Base-by-base conservation (phyloP, 2,113 vertebrate genomes). In the Ellobius talpinus region DNA sequence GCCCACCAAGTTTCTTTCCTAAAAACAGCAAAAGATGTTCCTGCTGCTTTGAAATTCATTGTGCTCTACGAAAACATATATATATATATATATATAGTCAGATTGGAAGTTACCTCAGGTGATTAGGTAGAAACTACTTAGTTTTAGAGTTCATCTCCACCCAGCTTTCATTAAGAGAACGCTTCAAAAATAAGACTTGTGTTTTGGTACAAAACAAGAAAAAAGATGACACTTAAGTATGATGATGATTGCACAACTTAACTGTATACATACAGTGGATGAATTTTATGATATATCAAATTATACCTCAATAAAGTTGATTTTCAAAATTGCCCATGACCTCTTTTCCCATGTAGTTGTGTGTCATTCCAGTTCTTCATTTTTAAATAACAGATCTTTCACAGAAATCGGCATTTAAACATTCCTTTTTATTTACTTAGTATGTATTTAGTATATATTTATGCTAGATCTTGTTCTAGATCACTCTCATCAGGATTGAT, bases 331-430 rank as follows among this genome's bases (percentile, higher is more conserved):
- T 74, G 3, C 42, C 17, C 47, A 31, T 84, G 42, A 89, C 55
- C 55, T 76, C 50, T 94, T 93, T 96, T 94, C 78, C 87, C 86
- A 89, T 93, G 96, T 97, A 58, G 7, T 88, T 73, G 16, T 96
- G n/a, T 97, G 74, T 89, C 5, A 1, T 94, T 92, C 47, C 14
- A 58, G 31, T 39, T 81, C 33, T 79, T 81, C 79, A 2, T 10
- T 63, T 84, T 63, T 84, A 42, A 42, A 63, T 63, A 29, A 90
- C 47, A 90, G 70, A 63, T 63, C 93, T 93, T 96, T 87, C 65
- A 65, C 68, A 85, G 39, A 78, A 91, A 92, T 72, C 73, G 86
- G 29, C 39, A 87, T 94, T 86, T 86, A 50, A 73, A 92, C 21
- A n/a, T 24, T 89, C 7, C 23, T 90, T 91, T 90, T 86, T 39